phyloP scores from a whole-genome alignment of 2,888 invertebrate genomes.

The Apamea sordens region DNA sequence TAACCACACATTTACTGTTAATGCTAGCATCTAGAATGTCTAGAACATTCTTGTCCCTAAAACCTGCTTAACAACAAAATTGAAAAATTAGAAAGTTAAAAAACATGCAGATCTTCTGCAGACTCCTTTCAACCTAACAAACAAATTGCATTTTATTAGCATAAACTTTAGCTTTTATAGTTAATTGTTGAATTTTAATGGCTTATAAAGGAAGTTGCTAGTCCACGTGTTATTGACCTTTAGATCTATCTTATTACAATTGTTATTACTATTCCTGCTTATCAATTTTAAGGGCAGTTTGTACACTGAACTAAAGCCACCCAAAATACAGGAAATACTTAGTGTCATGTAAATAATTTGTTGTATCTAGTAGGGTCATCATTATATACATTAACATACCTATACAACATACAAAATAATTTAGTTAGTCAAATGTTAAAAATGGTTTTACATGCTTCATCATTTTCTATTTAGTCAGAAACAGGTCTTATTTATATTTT shows the following conservation, averaged over 20 bases:
- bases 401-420: constrained; percentile 1
- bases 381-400: constrained; percentile 17
- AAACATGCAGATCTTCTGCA: constrained; percentile 84
- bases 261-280: constrained; percentile 11
- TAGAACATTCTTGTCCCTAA: constrained; percentile 86
- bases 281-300: constrained; percentile 42
- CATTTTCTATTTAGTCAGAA: constrained; percentile 34
- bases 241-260: constrained; percentile 68
- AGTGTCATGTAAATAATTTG: not conserved
- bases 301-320: not conserved
- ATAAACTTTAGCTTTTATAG: constrained; percentile 86
- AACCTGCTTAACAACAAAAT: constrained; percentile 84
- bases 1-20: constrained; percentile 69
- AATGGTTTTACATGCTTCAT: constrained; percentile 27
- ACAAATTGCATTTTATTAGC: constrained; percentile 89
- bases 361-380: constrained; percentile 7
- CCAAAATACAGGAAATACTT: constrained; percentile 12
- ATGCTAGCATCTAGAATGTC: constrained; percentile 70
- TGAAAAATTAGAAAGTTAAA: constrained; percentile 88
- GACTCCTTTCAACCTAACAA: constrained; percentile 88
- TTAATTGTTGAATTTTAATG: constrained; percentile 83
- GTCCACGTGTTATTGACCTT: constrained; percentile 78
- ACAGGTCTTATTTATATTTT: constrained; percentile 61
- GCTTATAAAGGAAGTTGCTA: constrained; percentile 78
- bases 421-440: constrained; percentile 13